A percentile compares a stretch with the other conserved stretches of the same genome.
These are phyloP conservation scores for Nibea albiflora DNA, from an alignment of 2,113 vertebrate genomes.

Conservation along the genomic window DNA sequence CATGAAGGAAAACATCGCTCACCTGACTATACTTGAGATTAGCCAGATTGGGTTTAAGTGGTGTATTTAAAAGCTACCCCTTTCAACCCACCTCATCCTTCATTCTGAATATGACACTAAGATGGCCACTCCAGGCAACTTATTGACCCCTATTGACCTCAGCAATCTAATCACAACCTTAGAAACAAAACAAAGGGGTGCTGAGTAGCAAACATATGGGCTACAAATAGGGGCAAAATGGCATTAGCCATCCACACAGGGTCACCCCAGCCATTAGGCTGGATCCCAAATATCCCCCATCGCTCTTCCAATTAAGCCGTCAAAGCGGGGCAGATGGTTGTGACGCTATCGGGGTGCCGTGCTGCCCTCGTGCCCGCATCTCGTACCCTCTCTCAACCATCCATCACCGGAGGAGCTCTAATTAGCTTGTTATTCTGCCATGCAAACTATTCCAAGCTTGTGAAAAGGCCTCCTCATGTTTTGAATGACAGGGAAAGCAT, in stretches of 20 bases:
- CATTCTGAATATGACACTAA: conserved; percentile 54
- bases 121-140: conserved; percentile 39
- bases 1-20: neutral
- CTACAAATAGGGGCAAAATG: conserved; percentile 58
- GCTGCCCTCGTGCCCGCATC: conserved; percentile 71
- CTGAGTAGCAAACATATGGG: conserved; percentile 16
- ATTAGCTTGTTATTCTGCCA: conserved; percentile 87
- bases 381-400: conserved; percentile 64
- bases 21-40: conserved; percentile 7
- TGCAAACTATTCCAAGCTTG: conserved; percentile 82
- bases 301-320: conserved; percentile 78
- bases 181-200: conserved; percentile 41
- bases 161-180: conserved; percentile 37
- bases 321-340: conserved; percentile 72
- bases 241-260: conserved; percentile 50
- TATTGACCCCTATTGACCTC: conserved; percentile 68
- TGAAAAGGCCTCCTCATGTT: conserved; percentile 83
- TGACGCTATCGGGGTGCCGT: conserved; percentile 62
- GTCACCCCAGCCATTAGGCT: conserved; percentile 72
- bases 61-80: conserved; percentile 29
- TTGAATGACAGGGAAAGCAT: conserved; percentile 80
- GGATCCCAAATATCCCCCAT: conserved; percentile 67
- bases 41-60: conserved; percentile 21
- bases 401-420: conserved; percentile 80
- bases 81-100: conserved; percentile 43